phyloP scores from a whole-genome alignment of 2,113 vertebrate species.

The Heloderma charlesbogerti region DNA sequence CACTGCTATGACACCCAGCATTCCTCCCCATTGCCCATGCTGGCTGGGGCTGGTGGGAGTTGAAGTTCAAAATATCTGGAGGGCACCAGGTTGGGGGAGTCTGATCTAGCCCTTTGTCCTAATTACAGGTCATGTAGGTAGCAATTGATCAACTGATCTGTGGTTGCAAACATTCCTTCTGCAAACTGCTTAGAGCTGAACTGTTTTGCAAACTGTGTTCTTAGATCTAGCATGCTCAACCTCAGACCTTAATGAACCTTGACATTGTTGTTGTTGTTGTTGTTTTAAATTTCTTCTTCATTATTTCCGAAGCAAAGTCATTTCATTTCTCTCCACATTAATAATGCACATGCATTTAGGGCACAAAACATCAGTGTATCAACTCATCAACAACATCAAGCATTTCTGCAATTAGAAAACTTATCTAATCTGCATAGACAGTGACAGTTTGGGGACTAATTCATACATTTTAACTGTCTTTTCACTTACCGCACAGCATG shows the following conservation, averaged over 20 bases:
- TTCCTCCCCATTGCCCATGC: no score
- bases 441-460: constrained; percentile 60
- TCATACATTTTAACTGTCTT: constrained; percentile 62
- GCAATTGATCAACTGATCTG: neutral
- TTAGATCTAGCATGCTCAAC: neutral
- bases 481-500: constrained; percentile 63
- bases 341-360: constrained; percentile 23
- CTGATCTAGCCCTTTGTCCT: neutral
- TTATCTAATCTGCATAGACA: constrained; percentile 48
- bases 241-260: neutral
- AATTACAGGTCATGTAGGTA: neutral
- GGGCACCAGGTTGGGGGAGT: neutral
- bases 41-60: no score
- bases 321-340: constrained; percentile 28
- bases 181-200: neutral
- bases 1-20: no score
- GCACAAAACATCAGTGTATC: constrained; percentile 13
- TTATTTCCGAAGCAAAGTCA: constrained; percentile 26
- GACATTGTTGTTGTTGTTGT: neutral
- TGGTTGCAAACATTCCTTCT: neutral
- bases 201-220: neutral
- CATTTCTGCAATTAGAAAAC: constrained; percentile 47
- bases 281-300: neutral
- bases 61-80: no score
- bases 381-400: constrained; percentile 42